Evolutionary conservation across 92 coral and sea anemone species (phyloP).

Genomic region (Epizoanthus fatuus): DNA sequence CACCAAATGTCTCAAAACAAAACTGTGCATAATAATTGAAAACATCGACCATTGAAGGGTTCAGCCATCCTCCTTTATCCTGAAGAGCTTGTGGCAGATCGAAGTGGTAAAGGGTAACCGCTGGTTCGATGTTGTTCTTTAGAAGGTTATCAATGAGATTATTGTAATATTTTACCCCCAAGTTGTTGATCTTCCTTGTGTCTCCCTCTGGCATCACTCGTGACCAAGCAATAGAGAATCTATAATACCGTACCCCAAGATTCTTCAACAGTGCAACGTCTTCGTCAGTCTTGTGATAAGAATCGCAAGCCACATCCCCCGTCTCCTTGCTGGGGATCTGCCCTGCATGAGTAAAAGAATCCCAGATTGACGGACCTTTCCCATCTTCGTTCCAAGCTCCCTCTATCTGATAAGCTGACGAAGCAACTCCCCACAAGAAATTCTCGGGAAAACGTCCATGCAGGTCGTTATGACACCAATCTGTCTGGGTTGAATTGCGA

Average conservation of each 20-base stretch:
- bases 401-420: slow-evolving; percentile 69
- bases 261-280: slow-evolving; percentile 50
- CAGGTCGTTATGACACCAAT: neutral
- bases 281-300: slow-evolving; percentile 41
- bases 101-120: slow-evolving; percentile 64
- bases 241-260: slow-evolving; percentile 53
- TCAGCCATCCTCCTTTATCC: slow-evolving; percentile 61
- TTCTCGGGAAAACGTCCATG: slow-evolving; percentile 45
- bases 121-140: slow-evolving; percentile 37
- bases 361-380: slow-evolving; percentile 63
- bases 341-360: slow-evolving; percentile 44
- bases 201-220: slow-evolving; percentile 64
- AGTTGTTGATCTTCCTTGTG: slow-evolving; percentile 29
- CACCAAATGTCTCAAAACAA: slow-evolving; percentile 60
- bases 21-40: slow-evolving; percentile 64
- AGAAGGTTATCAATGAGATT: slow-evolving; percentile 50
- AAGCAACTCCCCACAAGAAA: slow-evolving; percentile 64
- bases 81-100: slow-evolving; percentile 67
- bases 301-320: slow-evolving; percentile 64
- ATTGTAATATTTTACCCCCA: slow-evolving; percentile 57
- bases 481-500: neutral
- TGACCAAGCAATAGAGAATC: slow-evolving; percentile 66
- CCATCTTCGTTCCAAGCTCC: slow-evolving; percentile 63
- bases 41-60: slow-evolving; percentile 36
- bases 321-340: slow-evolving; percentile 38